Conservation (phyloP, 1,140 invertebrate species). For the Batillaria attramentaria region DNA sequence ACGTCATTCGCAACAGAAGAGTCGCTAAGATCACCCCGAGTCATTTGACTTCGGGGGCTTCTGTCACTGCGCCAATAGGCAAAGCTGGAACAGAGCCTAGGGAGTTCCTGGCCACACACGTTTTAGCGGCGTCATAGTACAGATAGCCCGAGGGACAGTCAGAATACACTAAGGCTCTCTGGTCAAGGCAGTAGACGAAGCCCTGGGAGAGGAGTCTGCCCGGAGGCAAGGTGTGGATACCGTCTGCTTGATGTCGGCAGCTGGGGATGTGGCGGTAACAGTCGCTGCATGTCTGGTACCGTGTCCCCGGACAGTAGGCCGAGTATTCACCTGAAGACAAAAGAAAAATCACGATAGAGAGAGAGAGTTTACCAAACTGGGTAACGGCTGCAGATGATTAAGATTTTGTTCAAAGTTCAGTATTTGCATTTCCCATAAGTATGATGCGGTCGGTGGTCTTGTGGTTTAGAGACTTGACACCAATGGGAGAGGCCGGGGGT, state of each 20-base stretch:
- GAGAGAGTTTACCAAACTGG: no score
- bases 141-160: conserved; percentile 24
- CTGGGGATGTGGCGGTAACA: conserved; percentile 30
- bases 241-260: conserved; percentile 26
- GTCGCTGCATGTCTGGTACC: conserved; percentile 20
- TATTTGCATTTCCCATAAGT: no score
- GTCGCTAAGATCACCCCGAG: not conserved
- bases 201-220: conserved; percentile 12
- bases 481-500: no score
- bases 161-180: conserved; percentile 30
- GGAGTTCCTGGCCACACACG: conserved; percentile 9
- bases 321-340: conserved; percentile 34
- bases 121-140: conserved; percentile 26
- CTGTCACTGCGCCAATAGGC: not conserved
- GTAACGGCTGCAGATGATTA: no score
- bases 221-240: conserved; percentile 37
- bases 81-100: not conserved
- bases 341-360: no score
- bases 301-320: conserved; percentile 28
- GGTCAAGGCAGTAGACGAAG: conserved; percentile 41
- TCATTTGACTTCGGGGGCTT: conserved; percentile 26
- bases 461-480: no score
- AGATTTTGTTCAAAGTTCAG: no score
- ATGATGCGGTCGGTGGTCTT: no score
- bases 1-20: not conserved